Percentiles rank a stretch among this genome's conserved stretches.
These are phyloP conservation scores for Hemichromis elongatus DNA, from an alignment of 2,113 vertebrate species.

Conservation along the genomic window DNA sequence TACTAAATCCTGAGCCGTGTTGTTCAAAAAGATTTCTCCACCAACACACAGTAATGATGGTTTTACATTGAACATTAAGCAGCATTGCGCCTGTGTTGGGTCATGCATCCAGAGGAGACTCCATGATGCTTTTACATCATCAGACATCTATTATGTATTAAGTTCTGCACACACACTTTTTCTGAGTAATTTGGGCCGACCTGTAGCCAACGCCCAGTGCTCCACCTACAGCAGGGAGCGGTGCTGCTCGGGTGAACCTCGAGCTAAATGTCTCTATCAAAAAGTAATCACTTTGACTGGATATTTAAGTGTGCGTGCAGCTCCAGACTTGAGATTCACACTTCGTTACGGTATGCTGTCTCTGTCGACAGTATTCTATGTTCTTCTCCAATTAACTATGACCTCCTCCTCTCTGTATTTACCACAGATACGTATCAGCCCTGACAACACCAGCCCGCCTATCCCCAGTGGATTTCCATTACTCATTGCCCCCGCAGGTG, in stretches of 20 bases:
- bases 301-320: background rate
- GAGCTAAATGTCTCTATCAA: background rate
- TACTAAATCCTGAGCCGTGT: background rate
- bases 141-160: background rate
- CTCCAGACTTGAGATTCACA: background rate
- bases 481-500: slow-evolving; percentile 90
- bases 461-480: slow-evolving; percentile 94
- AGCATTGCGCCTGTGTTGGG: background rate
- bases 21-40: background rate
- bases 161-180: background rate
- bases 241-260: background rate
- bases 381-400: background rate
- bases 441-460: slow-evolving; percentile 94
- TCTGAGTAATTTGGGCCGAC: no score
- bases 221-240: background rate
- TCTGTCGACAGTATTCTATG: background rate
- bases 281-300: background rate
- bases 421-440: slow-evolving; percentile 90
- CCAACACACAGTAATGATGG: background rate
- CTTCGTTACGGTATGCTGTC: background rate
- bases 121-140: background rate
- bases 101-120: background rate
- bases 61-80: background rate
- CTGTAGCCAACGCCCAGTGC: background rate
- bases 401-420: slow-evolving; percentile 13